Conservation (phyloP, 2,113 vertebrate species). For the Orthochromis indermauri region DNA sequence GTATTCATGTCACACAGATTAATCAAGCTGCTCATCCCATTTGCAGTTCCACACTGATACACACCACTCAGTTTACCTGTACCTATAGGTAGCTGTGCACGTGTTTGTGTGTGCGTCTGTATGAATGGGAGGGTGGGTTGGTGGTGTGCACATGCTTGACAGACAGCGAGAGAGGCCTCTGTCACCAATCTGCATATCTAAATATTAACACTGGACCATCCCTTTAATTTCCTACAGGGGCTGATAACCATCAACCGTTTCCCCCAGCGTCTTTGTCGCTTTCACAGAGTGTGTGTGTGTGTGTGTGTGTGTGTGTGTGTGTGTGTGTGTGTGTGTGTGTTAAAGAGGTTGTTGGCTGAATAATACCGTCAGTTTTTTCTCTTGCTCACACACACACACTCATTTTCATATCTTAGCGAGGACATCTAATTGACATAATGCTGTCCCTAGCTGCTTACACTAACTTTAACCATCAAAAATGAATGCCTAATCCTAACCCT, state of each 20-base stretch:
- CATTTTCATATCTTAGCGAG: not conserved
- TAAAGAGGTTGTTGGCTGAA: not conserved
- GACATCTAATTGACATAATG: not conserved
- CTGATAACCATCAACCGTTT: conserved; percentile 89
- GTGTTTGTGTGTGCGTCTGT: not conserved
- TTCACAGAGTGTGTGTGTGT: not conserved
- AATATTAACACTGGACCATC: conserved; percentile 83
- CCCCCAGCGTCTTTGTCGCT: conserved; percentile 83
- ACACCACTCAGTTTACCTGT: conserved; percentile 2
- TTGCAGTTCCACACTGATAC: not conserved
- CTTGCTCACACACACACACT: not conserved
- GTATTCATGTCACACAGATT: conserved; percentile 85
- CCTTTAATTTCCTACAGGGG: conserved; percentile 98
- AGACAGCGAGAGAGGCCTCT: conserved; percentile 50
- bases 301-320: not conserved
- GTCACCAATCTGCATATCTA: conserved; percentile 93
- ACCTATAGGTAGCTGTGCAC: not conserved
- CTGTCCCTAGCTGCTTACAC: not conserved
- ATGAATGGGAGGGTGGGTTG: not conserved
- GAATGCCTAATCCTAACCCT: not conserved
- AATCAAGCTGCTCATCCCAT: conserved; percentile 82
- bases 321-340: not conserved
- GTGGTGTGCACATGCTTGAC: not conserved
- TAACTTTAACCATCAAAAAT: not conserved
- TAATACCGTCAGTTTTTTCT: conserved; percentile 42